phyloP scores from a whole-genome alignment of 2,113 vertebrate genomes.

The Tragelaphus scriptus region DNA sequence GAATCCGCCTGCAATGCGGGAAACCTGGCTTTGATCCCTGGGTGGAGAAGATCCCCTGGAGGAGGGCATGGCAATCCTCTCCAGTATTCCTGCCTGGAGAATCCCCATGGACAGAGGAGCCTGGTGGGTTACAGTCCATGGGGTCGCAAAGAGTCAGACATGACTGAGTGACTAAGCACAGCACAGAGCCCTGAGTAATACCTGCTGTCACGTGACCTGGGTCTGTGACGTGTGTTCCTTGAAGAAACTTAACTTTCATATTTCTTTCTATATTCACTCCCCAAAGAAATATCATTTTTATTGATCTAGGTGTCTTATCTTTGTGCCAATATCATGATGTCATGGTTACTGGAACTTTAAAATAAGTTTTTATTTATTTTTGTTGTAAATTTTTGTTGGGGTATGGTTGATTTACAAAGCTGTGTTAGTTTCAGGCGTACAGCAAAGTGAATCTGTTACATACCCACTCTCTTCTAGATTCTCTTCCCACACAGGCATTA shows the following conservation, averaged over 20 bases:
- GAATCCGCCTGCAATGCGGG: fast-evolving
- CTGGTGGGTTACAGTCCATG: not conserved
- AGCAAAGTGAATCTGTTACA: not conserved
- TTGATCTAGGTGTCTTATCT: not conserved
- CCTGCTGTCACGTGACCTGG: not conserved
- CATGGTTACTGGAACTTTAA: not conserved
- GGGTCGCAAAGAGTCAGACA: not conserved
- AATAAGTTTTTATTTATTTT: not conserved
- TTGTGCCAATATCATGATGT: not conserved
- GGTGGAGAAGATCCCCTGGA: not conserved
- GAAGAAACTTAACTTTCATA: not conserved
- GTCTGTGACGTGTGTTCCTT: not conserved
- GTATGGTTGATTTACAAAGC: not conserved
- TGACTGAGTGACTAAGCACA: not conserved
- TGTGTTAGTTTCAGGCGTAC: not conserved
- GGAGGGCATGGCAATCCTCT: not conserved
- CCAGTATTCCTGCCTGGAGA: not conserved
- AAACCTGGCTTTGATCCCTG: not conserved
- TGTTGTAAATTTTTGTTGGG: not conserved
- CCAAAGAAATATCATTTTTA: not conserved
- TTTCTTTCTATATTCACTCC: not conserved
- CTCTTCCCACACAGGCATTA: not conserved
- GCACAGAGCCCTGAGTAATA: not conserved
- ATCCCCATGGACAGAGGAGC: not conserved
- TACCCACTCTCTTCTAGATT: not conserved